Base-by-base conservation (phyloP, 2,113 vertebrate genomes). In the Onychostoma macrolepis region DNA sequence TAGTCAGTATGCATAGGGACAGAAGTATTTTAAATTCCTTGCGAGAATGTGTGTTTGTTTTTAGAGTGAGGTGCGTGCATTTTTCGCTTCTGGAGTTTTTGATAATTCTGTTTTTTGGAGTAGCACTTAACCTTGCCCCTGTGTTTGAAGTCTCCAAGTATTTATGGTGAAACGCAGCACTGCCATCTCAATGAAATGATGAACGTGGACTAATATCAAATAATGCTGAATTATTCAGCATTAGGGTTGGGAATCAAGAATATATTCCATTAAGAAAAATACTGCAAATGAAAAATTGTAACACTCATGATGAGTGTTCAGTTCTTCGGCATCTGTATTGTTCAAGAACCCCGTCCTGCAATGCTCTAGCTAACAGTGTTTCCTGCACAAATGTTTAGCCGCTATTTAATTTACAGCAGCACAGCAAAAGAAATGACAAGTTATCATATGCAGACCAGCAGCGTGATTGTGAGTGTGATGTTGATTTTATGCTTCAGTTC, bases 141-240 rank as follows among this genome's bases (percentile, higher is more conserved):
- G n/a, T 45, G 58, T 81, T 81, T 81, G 79, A 58, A 81, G 38
- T 80, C 3, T 61, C 15, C 21, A n/a, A 81, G 15, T 4, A 28
- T 41, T 81, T 28, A 71, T 71, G 41, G 4, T 21, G 10, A 50
- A 33, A 83, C 33, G 30, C 58, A 19, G 63, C 26, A 36, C 63
- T 71, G 43, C 17, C 28, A 33, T 24, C 26, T 4, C 9, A 48
- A 33, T 50, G 80, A n/a, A 48, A 71, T 48, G 26, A 50, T 8
- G 28, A 36, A 50, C 8, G 10, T 11, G n/a, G 79, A 65, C 24
- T 43, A 28, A 17, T 81, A 63, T 65, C 3, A 81, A 63, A 81
- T 28, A 75, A 81, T 28, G 45, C 6, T 19, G 9, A 33, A 80
- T 41, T 61, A n/a, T 43, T 28, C 24, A 5, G 19, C 24, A 43